These are phyloP conservation scores for Podiceps cristatus DNA, from an alignment of 2,113 vertebrate genomes.

Conservation along the genomic window DNA sequence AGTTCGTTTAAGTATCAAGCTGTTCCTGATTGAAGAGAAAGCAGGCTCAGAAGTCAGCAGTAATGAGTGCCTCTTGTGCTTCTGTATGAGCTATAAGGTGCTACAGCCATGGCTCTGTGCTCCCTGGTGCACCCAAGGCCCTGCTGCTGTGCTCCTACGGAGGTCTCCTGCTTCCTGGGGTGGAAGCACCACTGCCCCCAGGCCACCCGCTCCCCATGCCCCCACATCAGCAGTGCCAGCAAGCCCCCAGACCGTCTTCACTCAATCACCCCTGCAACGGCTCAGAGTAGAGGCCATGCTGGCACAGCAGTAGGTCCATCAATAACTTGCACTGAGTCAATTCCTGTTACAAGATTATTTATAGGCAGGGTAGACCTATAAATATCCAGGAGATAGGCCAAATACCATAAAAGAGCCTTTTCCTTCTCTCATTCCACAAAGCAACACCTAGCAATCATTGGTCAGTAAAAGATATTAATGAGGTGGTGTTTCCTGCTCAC, in stretches of 20 bases:
- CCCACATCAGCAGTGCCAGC: fast-evolving
- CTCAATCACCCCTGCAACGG: neutral
- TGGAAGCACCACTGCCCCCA: neutral
- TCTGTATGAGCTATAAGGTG: neutral
- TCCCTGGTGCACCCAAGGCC: neutral
- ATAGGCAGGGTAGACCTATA: neutral
- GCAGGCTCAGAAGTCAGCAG: neutral
- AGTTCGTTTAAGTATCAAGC: neutral
- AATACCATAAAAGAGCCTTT: neutral
- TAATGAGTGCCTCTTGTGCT: neutral
- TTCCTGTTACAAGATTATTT: neutral
- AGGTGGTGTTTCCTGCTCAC: neutral
- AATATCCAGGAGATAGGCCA: neutral
- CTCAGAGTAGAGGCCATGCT: neutral
- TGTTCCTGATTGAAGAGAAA: neutral
- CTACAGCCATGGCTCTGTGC: neutral
- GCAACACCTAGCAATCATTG: neutral
- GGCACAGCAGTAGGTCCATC: neutral
- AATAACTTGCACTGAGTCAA: neutral
- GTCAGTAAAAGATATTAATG: neutral
- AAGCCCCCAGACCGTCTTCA: fast-evolving
- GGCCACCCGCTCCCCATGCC: no score
- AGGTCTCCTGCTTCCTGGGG: fast-evolving
- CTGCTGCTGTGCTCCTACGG: neutral
- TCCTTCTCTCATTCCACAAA: neutral